Conservation (phyloP, 2,797 vertebrate species). For the Anguilla marmorata region DNA sequence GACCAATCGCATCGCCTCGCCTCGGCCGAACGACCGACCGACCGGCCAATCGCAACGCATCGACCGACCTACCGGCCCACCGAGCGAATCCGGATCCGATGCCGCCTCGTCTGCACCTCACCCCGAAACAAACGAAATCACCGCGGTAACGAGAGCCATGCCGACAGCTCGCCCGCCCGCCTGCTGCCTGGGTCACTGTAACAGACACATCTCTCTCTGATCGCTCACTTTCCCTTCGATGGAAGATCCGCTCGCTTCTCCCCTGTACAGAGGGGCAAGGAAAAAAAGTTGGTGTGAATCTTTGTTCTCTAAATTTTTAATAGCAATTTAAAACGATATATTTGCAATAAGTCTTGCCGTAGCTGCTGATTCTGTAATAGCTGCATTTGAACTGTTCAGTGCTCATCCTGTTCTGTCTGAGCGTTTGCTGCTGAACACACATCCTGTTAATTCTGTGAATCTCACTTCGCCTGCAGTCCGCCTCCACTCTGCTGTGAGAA, state of each 20-base stretch:
- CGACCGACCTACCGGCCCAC: constrained; percentile 43
- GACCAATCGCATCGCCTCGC: no score
- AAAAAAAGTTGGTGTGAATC: constrained; percentile 32
- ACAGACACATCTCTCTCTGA: constrained; percentile 1
- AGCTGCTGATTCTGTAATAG: constrained; percentile 33
- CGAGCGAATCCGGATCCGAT: constrained; percentile 44
- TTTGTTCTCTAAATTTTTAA: constrained; percentile 43
- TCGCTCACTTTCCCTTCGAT: constrained; percentile 29
- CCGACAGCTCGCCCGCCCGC: constrained; percentile 2
- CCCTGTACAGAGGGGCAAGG: constrained; percentile 13
- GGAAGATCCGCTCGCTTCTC: constrained; percentile 16
- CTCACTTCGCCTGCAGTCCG: constrained; percentile 33
- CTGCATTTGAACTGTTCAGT: constrained; percentile 35
- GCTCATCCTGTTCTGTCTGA: constrained; percentile 28
- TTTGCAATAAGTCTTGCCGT: constrained; percentile 27
- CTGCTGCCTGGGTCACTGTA: constrained; percentile 36
- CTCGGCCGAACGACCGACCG: constrained; percentile 40
- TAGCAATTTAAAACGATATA: constrained; percentile 7
- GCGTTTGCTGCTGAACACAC: constrained; percentile 28
- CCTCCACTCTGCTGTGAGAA: constrained; percentile 46
- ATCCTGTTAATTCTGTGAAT: constrained; percentile 45
- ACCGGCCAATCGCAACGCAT: constrained; percentile 43
- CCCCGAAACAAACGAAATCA: constrained; percentile 28
- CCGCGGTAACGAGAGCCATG: constrained; percentile 34
- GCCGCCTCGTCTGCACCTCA: constrained; percentile 44